Evolutionary conservation across 2,113 vertebrate species (phyloP).

Genomic region (Megaleporinus macrocephalus): DNA sequence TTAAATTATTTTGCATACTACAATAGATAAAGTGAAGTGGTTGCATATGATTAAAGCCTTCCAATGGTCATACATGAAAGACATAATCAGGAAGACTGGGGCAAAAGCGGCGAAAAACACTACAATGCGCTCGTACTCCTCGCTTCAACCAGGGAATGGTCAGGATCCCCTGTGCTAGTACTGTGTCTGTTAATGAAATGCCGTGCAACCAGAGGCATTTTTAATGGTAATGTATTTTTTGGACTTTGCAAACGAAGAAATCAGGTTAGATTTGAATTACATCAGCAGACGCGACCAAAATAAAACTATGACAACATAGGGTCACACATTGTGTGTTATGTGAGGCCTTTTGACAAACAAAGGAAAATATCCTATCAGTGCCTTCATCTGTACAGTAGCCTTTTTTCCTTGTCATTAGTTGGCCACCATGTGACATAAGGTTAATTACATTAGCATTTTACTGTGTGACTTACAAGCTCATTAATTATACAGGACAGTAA

Average conservation of each 20-base stretch:
- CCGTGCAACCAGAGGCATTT: background rate
- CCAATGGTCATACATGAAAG: background rate
- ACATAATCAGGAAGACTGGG: too few species aligned
- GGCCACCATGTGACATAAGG: background rate
- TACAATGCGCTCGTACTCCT: background rate
- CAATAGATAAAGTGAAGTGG: background rate
- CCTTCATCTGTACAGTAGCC: background rate
- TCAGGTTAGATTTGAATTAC: background rate
- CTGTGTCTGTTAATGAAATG: background rate
- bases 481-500: slow-evolving; percentile 18
- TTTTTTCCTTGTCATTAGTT: slow-evolving; percentile 12
- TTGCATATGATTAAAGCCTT: background rate
- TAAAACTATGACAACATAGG: background rate
- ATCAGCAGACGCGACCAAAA: background rate
- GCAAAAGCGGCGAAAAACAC: slow-evolving; percentile 15
- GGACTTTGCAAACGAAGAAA: background rate
- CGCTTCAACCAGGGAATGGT: background rate
- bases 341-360: background rate
- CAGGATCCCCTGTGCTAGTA: slow-evolving; percentile 2
- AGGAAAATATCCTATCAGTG: slow-evolving; percentile 1
- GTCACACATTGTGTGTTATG: background rate
- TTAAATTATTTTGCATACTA: background rate
- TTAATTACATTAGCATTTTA: slow-evolving; percentile 2
- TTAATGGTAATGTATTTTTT: background rate
- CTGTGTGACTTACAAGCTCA: background rate